Conservation (phyloP, 2,113 vertebrate species). For the Solenodon paradoxus region DNA sequence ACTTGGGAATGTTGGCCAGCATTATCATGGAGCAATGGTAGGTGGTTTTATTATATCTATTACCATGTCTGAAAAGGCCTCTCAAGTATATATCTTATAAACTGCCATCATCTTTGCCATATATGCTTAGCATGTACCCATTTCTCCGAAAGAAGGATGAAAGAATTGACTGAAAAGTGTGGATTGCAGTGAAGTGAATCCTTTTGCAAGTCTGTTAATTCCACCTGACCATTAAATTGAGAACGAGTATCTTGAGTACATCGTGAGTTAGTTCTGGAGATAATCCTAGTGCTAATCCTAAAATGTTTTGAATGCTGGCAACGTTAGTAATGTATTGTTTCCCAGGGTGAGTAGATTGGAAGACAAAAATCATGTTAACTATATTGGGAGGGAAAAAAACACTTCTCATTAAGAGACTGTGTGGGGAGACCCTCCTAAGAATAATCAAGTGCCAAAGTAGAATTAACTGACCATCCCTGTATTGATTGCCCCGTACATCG, state of each 20-base stretch:
- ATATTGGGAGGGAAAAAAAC: neutral
- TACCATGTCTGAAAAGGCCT: neutral
- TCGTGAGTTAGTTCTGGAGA: neutral
- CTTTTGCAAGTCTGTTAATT: neutral
- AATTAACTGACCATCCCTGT: neutral
- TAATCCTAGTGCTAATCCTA: too few relatives aligned
- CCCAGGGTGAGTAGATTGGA: neutral
- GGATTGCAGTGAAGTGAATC: neutral
- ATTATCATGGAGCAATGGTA: neutral
- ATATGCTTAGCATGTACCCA: neutral
- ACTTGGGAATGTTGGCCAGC: neutral
- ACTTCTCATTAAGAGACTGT: neutral
- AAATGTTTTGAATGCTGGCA: neutral
- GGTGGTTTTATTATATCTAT: neutral
- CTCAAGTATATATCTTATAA: neutral
- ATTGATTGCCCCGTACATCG: fast-evolving
- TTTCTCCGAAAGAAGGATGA: neutral
- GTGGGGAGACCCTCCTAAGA: neutral
- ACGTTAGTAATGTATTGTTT: neutral
- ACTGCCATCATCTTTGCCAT: neutral
- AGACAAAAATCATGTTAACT: neutral
- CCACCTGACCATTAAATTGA: neutral
- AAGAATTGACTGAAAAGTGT: neutral
- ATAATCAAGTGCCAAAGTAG: neutral
- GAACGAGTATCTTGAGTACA: neutral